phyloP scores from a whole-genome alignment of 2,797 vertebrate genomes.

The Sebastolobus altivelis region DNA sequence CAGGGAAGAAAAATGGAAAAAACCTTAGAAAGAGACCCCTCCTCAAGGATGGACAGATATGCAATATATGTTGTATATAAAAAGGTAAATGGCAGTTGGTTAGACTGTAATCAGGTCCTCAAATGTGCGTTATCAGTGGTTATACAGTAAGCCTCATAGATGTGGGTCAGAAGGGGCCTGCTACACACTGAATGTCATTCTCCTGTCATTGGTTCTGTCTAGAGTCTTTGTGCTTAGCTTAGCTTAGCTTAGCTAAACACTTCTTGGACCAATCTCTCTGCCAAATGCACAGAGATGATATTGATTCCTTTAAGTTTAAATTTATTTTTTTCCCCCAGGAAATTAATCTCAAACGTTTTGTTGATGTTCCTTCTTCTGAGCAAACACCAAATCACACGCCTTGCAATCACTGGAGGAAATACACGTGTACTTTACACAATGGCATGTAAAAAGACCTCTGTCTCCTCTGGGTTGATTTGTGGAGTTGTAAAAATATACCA shows the following conservation, averaged over 20 bases:
- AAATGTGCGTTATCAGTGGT: too few species aligned
- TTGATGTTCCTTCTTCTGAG: not conserved
- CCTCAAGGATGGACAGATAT: too few species aligned
- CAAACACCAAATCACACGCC: not conserved
- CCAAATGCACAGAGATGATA: not conserved
- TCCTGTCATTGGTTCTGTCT: not conserved
- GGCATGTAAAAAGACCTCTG: not conserved
- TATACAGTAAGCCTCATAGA: too few species aligned
- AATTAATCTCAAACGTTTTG: not conserved
- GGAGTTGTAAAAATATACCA: constrained; percentile 47
- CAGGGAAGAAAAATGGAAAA: not conserved
- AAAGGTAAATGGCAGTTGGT: too few species aligned
- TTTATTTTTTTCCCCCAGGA: not conserved
- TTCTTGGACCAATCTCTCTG: not conserved
- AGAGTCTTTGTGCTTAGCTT: not conserved
- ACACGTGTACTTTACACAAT: constrained; percentile 34
- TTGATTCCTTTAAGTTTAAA: not conserved
- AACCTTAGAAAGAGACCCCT: not conserved
- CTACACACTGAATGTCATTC: not conserved
- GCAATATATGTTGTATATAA: too few species aligned
- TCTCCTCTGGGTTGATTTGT: constrained; percentile 40
- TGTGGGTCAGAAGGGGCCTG: too few species aligned
- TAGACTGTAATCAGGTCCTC: too few species aligned
- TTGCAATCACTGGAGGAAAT: constrained; percentile 18
- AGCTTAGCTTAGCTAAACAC: not conserved